Conservation (phyloP, 2,888 invertebrate species). For the Hyalella azteca region DNA sequence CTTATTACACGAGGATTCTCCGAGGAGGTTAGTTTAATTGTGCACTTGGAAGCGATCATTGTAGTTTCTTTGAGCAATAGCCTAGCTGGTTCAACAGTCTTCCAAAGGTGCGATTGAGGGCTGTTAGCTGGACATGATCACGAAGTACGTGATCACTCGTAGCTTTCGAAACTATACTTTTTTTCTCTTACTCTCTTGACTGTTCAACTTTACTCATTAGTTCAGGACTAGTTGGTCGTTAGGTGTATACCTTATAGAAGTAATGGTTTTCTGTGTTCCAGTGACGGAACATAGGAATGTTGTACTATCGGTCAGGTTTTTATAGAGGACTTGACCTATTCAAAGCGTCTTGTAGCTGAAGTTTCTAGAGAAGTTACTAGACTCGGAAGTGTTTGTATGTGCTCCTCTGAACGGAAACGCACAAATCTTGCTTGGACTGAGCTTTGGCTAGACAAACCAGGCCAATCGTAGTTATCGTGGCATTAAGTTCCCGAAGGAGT, state of each 20-base stretch:
- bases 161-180: conserved; percentile 10
- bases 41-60: neutral
- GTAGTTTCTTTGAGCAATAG: neutral
- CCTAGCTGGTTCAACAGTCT: conserved; percentile 22
- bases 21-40: neutral
- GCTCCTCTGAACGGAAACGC: neutral
- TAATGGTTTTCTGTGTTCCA: no score
- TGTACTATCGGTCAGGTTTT: no score
- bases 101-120: conserved; percentile 25
- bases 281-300: no score
- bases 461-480: neutral
- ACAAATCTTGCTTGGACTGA: neutral
- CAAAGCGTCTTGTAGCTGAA: no score
- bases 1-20: conserved; percentile 1
- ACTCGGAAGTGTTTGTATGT: neutral
- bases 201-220: conserved; percentile 25
- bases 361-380: no score
- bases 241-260: conserved; percentile 22
- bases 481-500: neutral
- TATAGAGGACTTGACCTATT: no score
- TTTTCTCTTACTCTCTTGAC: conserved; percentile 10
- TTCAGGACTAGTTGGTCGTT: conserved; percentile 16
- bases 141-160: neutral
- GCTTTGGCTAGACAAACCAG: neutral
- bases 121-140: neutral